These are phyloP conservation scores for Phenacoccus solenopsis DNA, from an alignment of 1,140 invertebrate genomes.

Conservation along the genomic window DNA sequence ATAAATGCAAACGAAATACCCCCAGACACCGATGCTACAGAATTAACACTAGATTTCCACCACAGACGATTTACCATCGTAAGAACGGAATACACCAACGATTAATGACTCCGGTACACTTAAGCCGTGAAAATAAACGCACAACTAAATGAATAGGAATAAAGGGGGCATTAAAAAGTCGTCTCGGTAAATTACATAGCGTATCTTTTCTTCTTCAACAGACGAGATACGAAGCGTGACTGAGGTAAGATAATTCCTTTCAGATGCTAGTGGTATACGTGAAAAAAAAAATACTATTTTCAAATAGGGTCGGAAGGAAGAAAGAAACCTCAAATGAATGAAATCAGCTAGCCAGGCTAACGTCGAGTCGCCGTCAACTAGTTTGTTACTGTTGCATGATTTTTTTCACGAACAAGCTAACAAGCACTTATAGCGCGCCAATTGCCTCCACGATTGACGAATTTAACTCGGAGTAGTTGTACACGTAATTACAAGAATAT, in stretches of 20 bases:
- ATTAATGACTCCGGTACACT: not conserved
- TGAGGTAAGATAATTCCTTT: conserved; percentile 2
- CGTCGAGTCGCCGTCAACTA: not conserved
- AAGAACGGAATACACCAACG: not conserved
- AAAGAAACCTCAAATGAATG: not conserved
- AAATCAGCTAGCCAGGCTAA: not conserved
- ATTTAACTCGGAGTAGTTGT: too few species aligned
- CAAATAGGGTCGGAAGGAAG: too few species aligned
- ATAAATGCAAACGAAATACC: too few species aligned
- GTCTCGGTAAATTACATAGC: not conserved
- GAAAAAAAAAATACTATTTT: not conserved
- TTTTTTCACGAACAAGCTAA: too few species aligned
- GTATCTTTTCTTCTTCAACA: not conserved
- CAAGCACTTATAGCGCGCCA: too few species aligned
- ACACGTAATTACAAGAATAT: too few species aligned
- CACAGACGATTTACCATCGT: too few species aligned
- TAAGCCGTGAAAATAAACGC: not conserved
- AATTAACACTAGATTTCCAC: too few species aligned
- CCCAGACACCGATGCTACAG: too few species aligned
- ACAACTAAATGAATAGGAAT: not conserved
- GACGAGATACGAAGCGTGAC: not conserved
- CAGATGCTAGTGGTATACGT: too few species aligned
- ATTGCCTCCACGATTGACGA: too few species aligned
- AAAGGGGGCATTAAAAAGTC: not conserved
- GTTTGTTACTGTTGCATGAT: not conserved